Conservation (phyloP, 2,888 invertebrate species). For the Minunthozetes semirufus region DNA sequence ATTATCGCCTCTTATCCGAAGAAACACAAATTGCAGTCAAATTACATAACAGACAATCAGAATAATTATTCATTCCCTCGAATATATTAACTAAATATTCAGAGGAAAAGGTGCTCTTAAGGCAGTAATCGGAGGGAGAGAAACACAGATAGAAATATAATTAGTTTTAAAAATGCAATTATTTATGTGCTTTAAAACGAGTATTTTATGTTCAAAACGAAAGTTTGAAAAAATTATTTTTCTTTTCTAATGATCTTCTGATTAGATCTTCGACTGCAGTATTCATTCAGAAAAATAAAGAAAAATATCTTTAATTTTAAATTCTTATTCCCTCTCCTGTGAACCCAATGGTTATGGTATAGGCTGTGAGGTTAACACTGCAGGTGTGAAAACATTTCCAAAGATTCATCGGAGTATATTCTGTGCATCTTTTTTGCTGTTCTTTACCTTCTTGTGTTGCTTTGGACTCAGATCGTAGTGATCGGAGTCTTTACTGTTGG, state of each 20-base stretch:
- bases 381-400: conserved; percentile 4
- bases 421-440: not conserved
- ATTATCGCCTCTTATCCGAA: not conserved
- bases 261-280: not conserved
- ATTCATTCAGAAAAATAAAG: not conserved
- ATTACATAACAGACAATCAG: not conserved
- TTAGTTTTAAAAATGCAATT: not conserved
- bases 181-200: not conserved
- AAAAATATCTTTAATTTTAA: not conserved
- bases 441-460: not conserved
- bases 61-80: not conserved
- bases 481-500: not conserved
- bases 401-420: not conserved
- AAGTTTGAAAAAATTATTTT: not conserved
- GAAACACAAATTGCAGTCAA: not conserved
- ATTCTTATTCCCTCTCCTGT: not conserved
- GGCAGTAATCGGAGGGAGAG: not conserved
- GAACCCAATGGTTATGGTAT: no score
- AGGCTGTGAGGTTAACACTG: conserved; percentile 9
- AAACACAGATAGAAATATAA: not conserved
- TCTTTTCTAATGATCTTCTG: not conserved
- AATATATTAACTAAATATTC: not conserved
- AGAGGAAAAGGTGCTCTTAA: not conserved
- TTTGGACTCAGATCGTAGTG: not conserved
- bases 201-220: not conserved